Evolutionary conservation across 1,140 invertebrate genomes (phyloP).

Genomic region (Drosophila neocordata): DNA sequence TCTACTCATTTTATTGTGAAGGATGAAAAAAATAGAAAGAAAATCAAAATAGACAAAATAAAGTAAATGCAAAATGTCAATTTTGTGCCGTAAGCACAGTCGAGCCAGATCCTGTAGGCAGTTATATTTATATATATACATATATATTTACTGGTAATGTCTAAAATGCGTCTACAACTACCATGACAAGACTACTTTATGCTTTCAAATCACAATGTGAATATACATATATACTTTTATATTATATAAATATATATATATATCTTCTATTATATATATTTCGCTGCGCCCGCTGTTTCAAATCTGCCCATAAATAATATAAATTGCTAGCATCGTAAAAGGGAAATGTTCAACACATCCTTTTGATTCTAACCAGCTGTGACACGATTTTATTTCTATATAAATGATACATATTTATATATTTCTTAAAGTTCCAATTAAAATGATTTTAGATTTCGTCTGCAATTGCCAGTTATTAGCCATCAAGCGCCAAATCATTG

Average conservation of each 20-base stretch:
- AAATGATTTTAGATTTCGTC: constrained; percentile 2
- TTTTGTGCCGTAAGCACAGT: constrained; percentile 71
- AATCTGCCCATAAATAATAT: constrained; percentile 73
- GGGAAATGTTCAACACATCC: constrained; percentile 51
- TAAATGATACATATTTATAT: too few species aligned
- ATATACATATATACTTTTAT: constrained; percentile 60
- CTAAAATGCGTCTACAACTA: constrained; percentile 54
- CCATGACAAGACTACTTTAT: constrained; percentile 32
- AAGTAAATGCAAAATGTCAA: constrained; percentile 79
- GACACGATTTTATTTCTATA: constrained; percentile 28
- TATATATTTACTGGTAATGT: constrained; percentile 47
- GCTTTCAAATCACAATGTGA: constrained; percentile 43
- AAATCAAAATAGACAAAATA: constrained; percentile 67
- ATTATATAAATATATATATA: constrained; percentile 53
- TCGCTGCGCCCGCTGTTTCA: constrained; percentile 67
- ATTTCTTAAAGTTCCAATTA: constrained; percentile 18
- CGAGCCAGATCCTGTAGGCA: neutral
- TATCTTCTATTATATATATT: constrained; percentile 59
- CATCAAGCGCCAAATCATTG: constrained; percentile 55
- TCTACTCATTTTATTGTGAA: constrained; percentile 76
- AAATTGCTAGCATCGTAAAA: constrained; percentile 54
- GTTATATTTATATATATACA: constrained; percentile 47
- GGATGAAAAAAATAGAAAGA: constrained; percentile 36
- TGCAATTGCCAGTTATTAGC: constrained; percentile 68
- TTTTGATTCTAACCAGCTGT: constrained; percentile 43